These are phyloP conservation scores for Pao palembangensis DNA, from an alignment of 2,113 vertebrate species.

Conservation along the genomic window DNA sequence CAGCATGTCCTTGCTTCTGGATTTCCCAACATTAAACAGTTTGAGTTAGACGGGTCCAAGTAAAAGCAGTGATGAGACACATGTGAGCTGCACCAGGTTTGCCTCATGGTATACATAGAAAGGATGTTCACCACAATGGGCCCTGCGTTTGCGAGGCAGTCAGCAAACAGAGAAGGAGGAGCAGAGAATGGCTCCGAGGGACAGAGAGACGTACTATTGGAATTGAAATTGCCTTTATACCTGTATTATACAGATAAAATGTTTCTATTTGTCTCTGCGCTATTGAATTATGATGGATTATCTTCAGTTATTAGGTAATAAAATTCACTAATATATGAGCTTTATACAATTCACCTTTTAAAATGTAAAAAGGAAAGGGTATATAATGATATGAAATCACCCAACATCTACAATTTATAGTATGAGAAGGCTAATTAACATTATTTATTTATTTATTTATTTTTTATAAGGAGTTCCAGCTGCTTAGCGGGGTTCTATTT, in stretches of 20 bases:
- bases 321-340: too few relatives aligned
- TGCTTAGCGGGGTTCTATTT: too few relatives aligned
- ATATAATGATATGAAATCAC: too few relatives aligned
- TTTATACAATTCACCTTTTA: too few relatives aligned
- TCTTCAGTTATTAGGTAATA: too few relatives aligned
- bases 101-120: constrained; percentile 67
- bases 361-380: too few relatives aligned
- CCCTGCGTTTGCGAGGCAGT: constrained; percentile 65
- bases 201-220: constrained; percentile 62
- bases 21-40: constrained; percentile 42
- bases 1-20: constrained; percentile 15
- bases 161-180: constrained; percentile 59
- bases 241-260: constrained; percentile 26
- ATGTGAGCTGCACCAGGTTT: constrained; percentile 48
- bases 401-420: too few relatives aligned
- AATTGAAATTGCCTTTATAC: constrained; percentile 71
- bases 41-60: constrained; percentile 30
- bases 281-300: constrained; percentile 7
- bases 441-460: too few relatives aligned
- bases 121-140: constrained; percentile 73
- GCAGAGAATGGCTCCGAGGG: constrained; percentile 53
- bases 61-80: constrained; percentile 59
- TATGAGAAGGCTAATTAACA: too few relatives aligned
- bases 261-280: constrained; percentile 6
- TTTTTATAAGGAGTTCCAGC: too few relatives aligned